phyloP scores from a whole-genome alignment of 92 coral and sea anemone genomes.

The Parazoanthus swiftii region DNA sequence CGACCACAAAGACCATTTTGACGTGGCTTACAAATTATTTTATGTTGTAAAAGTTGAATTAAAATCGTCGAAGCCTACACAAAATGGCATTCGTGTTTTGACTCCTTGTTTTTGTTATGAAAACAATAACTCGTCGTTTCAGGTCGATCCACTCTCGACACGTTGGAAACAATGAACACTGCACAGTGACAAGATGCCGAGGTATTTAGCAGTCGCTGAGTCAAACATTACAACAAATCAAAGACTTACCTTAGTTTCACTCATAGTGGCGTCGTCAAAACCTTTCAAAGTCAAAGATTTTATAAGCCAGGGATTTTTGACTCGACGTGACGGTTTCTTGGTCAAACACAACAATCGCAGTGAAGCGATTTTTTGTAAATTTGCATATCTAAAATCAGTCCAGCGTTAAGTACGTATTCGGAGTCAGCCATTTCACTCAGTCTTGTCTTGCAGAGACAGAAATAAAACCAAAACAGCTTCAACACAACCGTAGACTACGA shows the following conservation, averaged over 20 bases:
- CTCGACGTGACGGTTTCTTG: conserved; percentile 15
- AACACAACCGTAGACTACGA: background rate
- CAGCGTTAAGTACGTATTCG: conserved; percentile 21
- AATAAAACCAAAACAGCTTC: background rate
- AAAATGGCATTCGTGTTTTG: conserved; percentile 8
- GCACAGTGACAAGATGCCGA: background rate
- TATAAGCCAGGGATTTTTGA: background rate
- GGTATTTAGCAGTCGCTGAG: background rate
- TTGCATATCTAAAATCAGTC: conserved; percentile 28
- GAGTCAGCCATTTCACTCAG: conserved; percentile 15
- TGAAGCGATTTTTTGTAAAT: conserved; percentile 31
- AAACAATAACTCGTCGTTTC: conserved; percentile 15
- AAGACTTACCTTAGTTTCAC: conserved; percentile 31
- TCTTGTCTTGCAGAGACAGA: background rate
- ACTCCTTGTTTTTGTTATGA: conserved; percentile 19
- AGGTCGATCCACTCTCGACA: conserved; percentile 2
- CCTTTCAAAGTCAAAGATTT: background rate
- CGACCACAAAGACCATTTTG: background rate
- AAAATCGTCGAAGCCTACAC: background rate
- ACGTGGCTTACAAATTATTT: background rate
- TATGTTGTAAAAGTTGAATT: background rate
- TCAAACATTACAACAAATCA: background rate
- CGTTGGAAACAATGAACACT: conserved; percentile 22
- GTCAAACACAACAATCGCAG: conserved; percentile 24
- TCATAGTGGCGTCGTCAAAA: conserved; percentile 27